Evolutionary conservation across 2,888 invertebrate species (phyloP), one percentile per base, ranked within the genome.

Genomic region (Coecobrya sp.): DNA sequence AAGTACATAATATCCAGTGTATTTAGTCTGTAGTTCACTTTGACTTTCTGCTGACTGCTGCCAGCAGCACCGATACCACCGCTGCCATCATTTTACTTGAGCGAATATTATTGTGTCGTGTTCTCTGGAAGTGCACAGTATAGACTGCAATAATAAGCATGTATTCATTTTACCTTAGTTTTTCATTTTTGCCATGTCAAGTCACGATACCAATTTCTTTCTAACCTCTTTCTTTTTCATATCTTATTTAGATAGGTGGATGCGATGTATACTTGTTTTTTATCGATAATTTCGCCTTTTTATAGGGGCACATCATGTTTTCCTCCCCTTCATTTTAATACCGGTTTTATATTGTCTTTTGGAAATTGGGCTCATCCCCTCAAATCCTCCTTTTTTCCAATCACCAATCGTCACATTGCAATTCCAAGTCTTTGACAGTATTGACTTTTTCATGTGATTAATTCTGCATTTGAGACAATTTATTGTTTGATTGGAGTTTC

Each of bases 391-490:
- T 27, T 59, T 76, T 59, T n/a, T 25, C 19, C 27, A 45, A 86
- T 86, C 76, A 76, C 49, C 49, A 76, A 19, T 22, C 76, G 3
- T 76, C 49, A 49, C 76, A 49, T 25, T n/a, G 11, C 11, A 65
- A 11, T 1, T 16, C 55, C 19, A 55, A 49, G 3, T 10, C 49
- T 49, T 49, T 49, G 49, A 49, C 10, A 86, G 55, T 86, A 86
- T 86, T 86, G 86, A 73, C 86, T 73, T 73, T 59, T 55, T 42
- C 19, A 30, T 55, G 70, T 86, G 27, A 86, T 73, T 86, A 86
- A 86, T 86, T 86, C 73, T 86, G 62, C 65, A 86, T 62, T n/a
- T 85, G 45, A 86, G n/a, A 7, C 45, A 86, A 68, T 86, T 70
- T 86, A 16, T 65, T 16, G 82, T 10, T 65, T 27, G 65, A 27